Conservation (phyloP, 2,888 invertebrate genomes). For the Lathronympha strigana region DNA sequence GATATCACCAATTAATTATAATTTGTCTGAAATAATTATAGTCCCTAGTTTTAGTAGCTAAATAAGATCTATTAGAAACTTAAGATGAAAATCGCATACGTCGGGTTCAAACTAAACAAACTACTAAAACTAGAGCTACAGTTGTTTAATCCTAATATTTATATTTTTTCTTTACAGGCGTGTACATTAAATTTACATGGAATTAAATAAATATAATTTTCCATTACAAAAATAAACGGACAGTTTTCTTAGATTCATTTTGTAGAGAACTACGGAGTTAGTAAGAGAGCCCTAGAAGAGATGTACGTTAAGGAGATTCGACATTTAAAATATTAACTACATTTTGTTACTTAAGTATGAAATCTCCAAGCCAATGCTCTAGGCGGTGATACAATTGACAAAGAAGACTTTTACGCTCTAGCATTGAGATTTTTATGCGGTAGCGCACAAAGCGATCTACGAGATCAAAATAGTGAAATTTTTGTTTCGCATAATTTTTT, state of each 20-base stretch:
- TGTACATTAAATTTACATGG: constrained; percentile 15
- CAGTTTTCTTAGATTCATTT: constrained; percentile 25
- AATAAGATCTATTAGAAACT: not conserved
- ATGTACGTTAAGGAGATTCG: constrained; percentile 42
- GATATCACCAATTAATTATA: constrained; percentile 25
- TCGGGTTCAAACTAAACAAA: not conserved
- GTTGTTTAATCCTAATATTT: constrained; percentile 20
- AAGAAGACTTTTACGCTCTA: constrained; percentile 6
- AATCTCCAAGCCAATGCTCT: constrained; percentile 34
- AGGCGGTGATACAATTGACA: constrained; percentile 37
- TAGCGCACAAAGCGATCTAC: constrained; percentile 17
- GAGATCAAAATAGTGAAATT: constrained; percentile 21
- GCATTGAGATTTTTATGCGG: no score
- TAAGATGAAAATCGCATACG: not conserved
- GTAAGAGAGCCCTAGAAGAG: constrained; percentile 46
- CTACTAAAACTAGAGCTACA: constrained; percentile 6
- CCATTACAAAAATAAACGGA: constrained; percentile 34
- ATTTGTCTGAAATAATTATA: constrained; percentile 16
- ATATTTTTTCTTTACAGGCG: constrained; percentile 15
- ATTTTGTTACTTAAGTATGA: constrained; percentile 20
- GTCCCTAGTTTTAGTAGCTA: constrained; percentile 8
- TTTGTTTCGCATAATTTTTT: constrained; percentile 8
- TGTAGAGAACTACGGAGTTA: constrained; percentile 34
- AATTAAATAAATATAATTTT: constrained; percentile 26
- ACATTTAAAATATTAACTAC: constrained; percentile 33